A percentile compares a stretch with the other conserved stretches of the same genome.
Evolutionary conservation across 2,797 vertebrate genomes (phyloP).

Genomic region (Chaenodraco wilsoni): DNA sequence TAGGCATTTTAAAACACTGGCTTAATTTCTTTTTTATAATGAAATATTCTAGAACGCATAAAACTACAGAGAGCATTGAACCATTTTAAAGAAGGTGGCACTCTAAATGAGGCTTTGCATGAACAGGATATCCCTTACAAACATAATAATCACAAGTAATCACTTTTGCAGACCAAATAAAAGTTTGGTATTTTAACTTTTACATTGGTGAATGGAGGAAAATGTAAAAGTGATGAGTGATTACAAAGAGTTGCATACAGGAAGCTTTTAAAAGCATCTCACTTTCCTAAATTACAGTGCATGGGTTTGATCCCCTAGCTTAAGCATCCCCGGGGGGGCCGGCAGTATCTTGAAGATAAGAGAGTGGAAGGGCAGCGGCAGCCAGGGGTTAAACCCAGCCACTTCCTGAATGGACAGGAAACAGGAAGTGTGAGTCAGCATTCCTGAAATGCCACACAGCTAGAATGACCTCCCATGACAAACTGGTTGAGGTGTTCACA

Average conservation of each 20-base stretch:
- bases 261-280: slow-evolving; percentile 52
- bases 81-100: neutral
- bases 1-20: no score
- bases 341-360: slow-evolving; percentile 76
- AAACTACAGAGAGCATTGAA: neutral
- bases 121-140: neutral
- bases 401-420: slow-evolving; percentile 82
- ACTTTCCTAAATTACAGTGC: slow-evolving; percentile 29
- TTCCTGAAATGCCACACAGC: slow-evolving; percentile 70
- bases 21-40: no score
- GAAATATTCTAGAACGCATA: no score
- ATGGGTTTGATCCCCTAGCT: slow-evolving; percentile 35
- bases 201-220: neutral
- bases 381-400: slow-evolving; percentile 69
- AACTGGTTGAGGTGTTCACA: slow-evolving; percentile 12
- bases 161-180: neutral
- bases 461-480: slow-evolving; percentile 1
- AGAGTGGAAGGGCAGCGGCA: slow-evolving; percentile 53
- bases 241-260: slow-evolving; percentile 17
- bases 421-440: slow-evolving; percentile 83
- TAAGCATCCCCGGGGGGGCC: slow-evolving; percentile 45
- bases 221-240: neutral
- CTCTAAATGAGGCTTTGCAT: neutral
- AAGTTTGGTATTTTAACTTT: neutral
- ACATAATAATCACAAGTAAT: neutral